Evolutionary conservation across 2,113 vertebrate species (phyloP).

Genomic region (Alethe diademata): DNA sequence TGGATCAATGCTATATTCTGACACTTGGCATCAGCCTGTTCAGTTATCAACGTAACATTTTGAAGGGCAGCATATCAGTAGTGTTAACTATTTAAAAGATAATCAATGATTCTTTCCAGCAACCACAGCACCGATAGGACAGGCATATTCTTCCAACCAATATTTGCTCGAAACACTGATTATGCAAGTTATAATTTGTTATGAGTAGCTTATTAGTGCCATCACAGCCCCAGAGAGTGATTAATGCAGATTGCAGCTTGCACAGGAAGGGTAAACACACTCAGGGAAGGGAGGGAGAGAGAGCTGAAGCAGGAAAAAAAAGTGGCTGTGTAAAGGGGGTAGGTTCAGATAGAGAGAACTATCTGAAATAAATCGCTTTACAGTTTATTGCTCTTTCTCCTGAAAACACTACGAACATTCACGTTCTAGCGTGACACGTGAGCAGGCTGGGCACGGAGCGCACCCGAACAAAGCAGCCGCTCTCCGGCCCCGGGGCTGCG

Average conservation of each 20-base stretch:
- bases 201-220: not conserved
- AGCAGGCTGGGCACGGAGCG: not conserved
- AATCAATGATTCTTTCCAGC: not conserved
- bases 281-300: not conserved
- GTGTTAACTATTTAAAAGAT: not conserved
- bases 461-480: not conserved
- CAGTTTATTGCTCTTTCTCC: not conserved
- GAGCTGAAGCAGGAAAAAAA: not conserved
- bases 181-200: not conserved
- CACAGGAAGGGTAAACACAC: not conserved
- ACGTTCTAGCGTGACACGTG: not conserved
- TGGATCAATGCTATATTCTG: not conserved
- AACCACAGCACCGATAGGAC: not conserved
- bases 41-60: not conserved
- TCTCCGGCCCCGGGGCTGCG: not conserved
- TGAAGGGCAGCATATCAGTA: not conserved
- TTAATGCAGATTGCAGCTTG: not conserved
- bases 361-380: not conserved
- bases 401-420: accelerated
- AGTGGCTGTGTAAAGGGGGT: not conserved
- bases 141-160: not conserved
- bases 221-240: not conserved
- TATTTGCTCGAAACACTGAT: not conserved
- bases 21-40: not conserved
- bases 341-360: accelerated